Percentiles rank a stretch among this genome's conserved stretches.
Conservation (phyloP, 2,888 invertebrate genomes). For the Venustoraphidia nigricollis region DNA sequence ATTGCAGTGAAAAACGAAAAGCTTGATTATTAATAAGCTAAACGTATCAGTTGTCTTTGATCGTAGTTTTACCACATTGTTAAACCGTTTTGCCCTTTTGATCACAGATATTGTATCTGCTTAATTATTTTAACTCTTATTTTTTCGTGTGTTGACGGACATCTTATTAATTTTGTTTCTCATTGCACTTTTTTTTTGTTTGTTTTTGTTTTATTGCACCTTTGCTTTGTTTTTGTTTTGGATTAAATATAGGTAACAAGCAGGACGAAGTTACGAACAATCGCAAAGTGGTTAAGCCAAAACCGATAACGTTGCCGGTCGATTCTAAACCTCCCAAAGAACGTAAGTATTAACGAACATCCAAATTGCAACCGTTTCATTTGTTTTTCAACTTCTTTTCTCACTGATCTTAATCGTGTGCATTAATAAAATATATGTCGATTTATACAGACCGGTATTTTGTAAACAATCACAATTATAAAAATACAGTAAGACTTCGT, state of each 20-base stretch:
- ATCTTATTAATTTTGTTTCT: slow-evolving; percentile 8
- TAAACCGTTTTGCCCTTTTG: no score
- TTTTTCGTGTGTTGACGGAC: slow-evolving; percentile 9
- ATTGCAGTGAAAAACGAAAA: no score
- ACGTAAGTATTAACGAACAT: slow-evolving; percentile 34
- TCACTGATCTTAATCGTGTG: slow-evolving; percentile 1
- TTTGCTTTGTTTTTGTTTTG: slow-evolving; percentile 1
- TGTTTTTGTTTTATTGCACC: slow-evolving; percentile 5
- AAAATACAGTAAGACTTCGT: no score
- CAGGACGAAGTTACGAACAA: slow-evolving; percentile 31
- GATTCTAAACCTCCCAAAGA: slow-evolving; percentile 45
- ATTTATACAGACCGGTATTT: no score
- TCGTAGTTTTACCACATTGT: no score
- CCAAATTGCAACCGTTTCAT: no score
- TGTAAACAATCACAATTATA: no score
- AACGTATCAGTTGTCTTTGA: no score
- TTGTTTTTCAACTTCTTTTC: slow-evolving; percentile 1
- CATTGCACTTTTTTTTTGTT: slow-evolving; percentile 4
- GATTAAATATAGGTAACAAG: slow-evolving; percentile 19
- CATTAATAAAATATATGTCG: no score
- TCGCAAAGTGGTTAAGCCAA: slow-evolving; percentile 34
- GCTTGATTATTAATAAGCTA: no score
- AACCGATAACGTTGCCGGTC: slow-evolving; percentile 50
- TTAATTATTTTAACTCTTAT: slow-evolving; percentile 1
- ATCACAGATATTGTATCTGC: no score